Evolutionary conservation across 2,888 invertebrate genomes (phyloP), one percentile per base, ranked within the genome.

Genomic region (Pasiphila rectangulata): DNA sequence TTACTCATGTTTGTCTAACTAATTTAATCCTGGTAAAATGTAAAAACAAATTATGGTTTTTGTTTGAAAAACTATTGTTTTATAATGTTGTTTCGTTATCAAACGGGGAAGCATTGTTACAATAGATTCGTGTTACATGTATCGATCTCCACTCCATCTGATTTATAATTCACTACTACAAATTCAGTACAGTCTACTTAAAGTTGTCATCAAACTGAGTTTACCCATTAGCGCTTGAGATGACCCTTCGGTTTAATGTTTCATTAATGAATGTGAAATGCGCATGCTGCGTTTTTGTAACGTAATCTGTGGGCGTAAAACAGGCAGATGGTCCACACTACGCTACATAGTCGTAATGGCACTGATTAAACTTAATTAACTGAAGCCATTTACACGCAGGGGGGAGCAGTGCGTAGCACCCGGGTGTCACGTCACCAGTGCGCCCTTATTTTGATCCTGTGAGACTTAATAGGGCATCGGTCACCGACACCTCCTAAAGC

Each of bases 311-410:
- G 84, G 87, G 87, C 85, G 87, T 83, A 64, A 68, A 71, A 69
- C 66, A 61, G 73, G 75, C 87, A 88, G 83, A 86, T 88, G 86
- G 78, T 75, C 72, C 51, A 64, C 63, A 64, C 65, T 63, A 61
- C 69, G 67, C 64, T 64, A 63, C 69, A 67, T 61, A 64, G 62
- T 63, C 67, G 70, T 79, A 74, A 75, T 70, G 76, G 75, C 74
- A 79, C 78, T 85, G 86, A 87, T 88, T 86, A 88, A 86, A 88
- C 78, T 86, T 87, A 88, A 88, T 87, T 88, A 88, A 85, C 83
- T 85, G 87, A 88, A 88, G 87, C 87, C 87, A 81, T 87, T 84
- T 82, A 79, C 79, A 74, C 79, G 62, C 69, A 39, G 74, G 64
- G 61, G 69, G 67, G 64, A 58, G 61, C 64, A 61, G 56, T 62